These are phyloP conservation scores for Pseudomugil tenellus DNA, from an alignment of 2,797 vertebrate genomes.

Conservation along the genomic window DNA sequence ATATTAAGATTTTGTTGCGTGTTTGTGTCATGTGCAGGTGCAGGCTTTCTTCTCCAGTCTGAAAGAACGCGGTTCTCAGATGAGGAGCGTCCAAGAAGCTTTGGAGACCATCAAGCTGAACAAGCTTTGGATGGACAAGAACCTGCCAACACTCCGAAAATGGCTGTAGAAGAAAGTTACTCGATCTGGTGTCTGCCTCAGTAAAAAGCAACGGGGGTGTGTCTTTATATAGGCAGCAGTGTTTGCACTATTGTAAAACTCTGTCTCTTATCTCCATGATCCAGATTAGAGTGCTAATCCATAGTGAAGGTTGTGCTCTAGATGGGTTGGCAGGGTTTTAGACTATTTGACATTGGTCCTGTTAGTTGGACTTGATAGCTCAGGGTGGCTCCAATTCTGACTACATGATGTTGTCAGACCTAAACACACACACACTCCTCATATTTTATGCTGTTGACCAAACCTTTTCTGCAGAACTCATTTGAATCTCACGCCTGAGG, in stretches of 20 bases:
- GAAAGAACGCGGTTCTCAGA: constrained; percentile 86
- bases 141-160: constrained; percentile 76
- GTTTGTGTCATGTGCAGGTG: constrained; percentile 80
- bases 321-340: constrained; percentile 40
- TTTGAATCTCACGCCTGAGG: constrained; percentile 46
- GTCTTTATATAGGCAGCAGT: constrained; percentile 70
- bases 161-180: constrained; percentile 75
- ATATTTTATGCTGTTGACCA: constrained; percentile 70
- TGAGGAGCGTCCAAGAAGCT: constrained; percentile 88
- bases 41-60: constrained; percentile 89
- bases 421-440: constrained; percentile 51
- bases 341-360: constrained; percentile 44
- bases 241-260: constrained; percentile 87
- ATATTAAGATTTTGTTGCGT: neutral
- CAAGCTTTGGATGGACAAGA: constrained; percentile 89
- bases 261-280: constrained; percentile 49
- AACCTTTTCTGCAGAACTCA: constrained; percentile 52
- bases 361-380: constrained; percentile 84
- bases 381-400: constrained; percentile 86
- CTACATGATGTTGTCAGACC: constrained; percentile 39
- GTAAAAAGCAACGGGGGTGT: constrained; percentile 14
- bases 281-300: constrained; percentile 43
- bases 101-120: constrained; percentile 91
- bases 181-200: constrained; percentile 16
- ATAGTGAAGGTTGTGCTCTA: constrained; percentile 28